Conservation (phyloP, 2,888 invertebrate species). For the Sycophila texana region DNA sequence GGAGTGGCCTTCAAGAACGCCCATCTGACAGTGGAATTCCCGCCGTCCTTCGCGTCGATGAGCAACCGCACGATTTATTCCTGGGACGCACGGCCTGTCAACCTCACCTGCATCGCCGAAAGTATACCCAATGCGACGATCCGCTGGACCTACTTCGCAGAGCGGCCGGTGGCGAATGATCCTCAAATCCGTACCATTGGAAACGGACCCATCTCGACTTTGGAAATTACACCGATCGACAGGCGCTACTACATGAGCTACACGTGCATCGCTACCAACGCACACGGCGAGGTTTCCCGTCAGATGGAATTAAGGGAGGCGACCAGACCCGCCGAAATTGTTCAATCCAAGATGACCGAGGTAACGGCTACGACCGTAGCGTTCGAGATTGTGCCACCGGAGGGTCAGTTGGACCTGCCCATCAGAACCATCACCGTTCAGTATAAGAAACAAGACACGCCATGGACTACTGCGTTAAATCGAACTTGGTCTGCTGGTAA, state of each 20-base stretch:
- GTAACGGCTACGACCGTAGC: slow-evolving; percentile 90
- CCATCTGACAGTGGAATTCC: slow-evolving; percentile 89
- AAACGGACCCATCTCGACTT: slow-evolving; percentile 83
- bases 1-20: slow-evolving; percentile 87
- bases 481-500: slow-evolving; percentile 86
- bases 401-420: slow-evolving; percentile 85
- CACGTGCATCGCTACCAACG: slow-evolving; percentile 89
- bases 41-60: slow-evolving; percentile 86
- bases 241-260: slow-evolving; percentile 84
- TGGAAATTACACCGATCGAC: slow-evolving; percentile 84
- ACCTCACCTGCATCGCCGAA: slow-evolving; percentile 92
- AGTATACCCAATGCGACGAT: slow-evolving; percentile 94
- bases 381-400: slow-evolving; percentile 86
- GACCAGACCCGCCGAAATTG: slow-evolving; percentile 81
- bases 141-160: slow-evolving; percentile 82
- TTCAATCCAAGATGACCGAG: slow-evolving; percentile 82
- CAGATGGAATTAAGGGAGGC: slow-evolving; percentile 86
- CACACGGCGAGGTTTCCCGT: slow-evolving; percentile 82
- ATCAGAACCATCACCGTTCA: slow-evolving; percentile 85
- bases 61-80: slow-evolving; percentile 86
- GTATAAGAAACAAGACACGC: slow-evolving; percentile 83
- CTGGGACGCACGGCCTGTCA: slow-evolving; percentile 88
- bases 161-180: slow-evolving; percentile 70
- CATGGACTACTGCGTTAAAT: slow-evolving; percentile 84
- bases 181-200: slow-evolving; percentile 79